These are phyloP conservation scores for Ips typographus DNA, from an alignment of 1,140 invertebrate species.

Conservation along the genomic window DNA sequence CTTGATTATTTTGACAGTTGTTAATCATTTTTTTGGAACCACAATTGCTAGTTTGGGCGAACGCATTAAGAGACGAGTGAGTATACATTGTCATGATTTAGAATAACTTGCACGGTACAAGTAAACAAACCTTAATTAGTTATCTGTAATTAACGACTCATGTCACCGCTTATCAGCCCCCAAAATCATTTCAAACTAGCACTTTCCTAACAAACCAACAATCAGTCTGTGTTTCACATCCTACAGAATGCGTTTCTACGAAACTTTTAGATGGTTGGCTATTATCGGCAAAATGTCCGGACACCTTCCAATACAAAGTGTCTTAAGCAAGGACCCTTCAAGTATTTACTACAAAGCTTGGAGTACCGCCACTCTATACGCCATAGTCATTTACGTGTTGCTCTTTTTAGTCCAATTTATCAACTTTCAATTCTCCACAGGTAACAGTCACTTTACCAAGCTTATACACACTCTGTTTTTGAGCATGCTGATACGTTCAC, in stretches of 20 bases:
- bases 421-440: not conserved
- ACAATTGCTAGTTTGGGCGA: not conserved
- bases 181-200: too few relatives aligned
- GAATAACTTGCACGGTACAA: too few relatives aligned
- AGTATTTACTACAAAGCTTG: conserved; percentile 5
- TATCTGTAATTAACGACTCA: too few relatives aligned
- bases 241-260: conserved; percentile 3
- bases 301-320: conserved; percentile 15
- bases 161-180: too few relatives aligned
- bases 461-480: conserved; percentile 1
- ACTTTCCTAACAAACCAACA: too few relatives aligned
- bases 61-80: conserved; percentile 20
- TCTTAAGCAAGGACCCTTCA: conserved; percentile 4
- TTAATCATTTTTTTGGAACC: conserved; percentile 1
- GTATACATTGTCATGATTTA: not conserved
- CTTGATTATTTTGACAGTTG: conserved; percentile 6
- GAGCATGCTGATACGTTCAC: conserved; percentile 5
- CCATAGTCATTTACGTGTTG: not conserved
- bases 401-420: conserved; percentile 3
- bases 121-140: too few relatives aligned
- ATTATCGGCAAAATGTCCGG: conserved; percentile 25
- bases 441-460: not conserved
- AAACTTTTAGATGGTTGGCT: conserved; percentile 1
- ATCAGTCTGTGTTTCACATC: too few relatives aligned
- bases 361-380: conserved; percentile 10